Evolutionary conservation across 2,113 vertebrate species (phyloP).

Genomic region (Corydoras maculifer): DNA sequence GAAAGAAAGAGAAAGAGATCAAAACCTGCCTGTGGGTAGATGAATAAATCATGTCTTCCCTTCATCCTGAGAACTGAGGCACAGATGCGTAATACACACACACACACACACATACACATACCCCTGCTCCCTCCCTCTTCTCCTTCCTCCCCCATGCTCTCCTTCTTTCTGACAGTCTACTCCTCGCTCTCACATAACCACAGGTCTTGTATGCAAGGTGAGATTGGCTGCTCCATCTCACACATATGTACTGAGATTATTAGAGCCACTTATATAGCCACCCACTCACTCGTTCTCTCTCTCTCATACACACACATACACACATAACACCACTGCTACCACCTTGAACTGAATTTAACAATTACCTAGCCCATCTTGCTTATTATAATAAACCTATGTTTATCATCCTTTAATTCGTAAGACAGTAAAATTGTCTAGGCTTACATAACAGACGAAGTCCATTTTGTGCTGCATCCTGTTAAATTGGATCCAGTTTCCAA

Average conservation of each 20-base stretch:
- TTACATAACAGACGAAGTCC: no score
- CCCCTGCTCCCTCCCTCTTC: conserved; percentile 1
- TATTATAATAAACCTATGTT: neutral
- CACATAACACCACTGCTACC: neutral
- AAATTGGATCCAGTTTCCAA: no score
- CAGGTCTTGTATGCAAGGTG: conserved; percentile 42
- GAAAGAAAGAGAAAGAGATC: conserved; percentile 40
- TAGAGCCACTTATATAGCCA: conserved; percentile 9
- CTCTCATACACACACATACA: conserved; percentile 11
- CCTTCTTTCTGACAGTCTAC: conserved; percentile 21
- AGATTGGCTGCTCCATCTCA: conserved; percentile 35
- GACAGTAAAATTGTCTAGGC: conserved; percentile 2
- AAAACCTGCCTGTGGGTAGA: conserved; percentile 51
- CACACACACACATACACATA: conserved; percentile 23
- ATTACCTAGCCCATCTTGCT: neutral
- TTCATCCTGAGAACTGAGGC: conserved; percentile 48
- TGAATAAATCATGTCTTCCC: conserved; percentile 53
- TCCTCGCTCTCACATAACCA: conserved; percentile 21
- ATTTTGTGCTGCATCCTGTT: no score
- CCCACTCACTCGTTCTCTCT: neutral
- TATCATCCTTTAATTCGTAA: neutral
- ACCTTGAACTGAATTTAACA: conserved; percentile 3
- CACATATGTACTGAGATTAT: conserved; percentile 21
- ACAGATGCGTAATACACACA: conserved; percentile 45
- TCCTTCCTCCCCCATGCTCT: conserved; percentile 10